Base-by-base conservation (phyloP, 2,888 invertebrate species). In the Brenthis hecate region DNA sequence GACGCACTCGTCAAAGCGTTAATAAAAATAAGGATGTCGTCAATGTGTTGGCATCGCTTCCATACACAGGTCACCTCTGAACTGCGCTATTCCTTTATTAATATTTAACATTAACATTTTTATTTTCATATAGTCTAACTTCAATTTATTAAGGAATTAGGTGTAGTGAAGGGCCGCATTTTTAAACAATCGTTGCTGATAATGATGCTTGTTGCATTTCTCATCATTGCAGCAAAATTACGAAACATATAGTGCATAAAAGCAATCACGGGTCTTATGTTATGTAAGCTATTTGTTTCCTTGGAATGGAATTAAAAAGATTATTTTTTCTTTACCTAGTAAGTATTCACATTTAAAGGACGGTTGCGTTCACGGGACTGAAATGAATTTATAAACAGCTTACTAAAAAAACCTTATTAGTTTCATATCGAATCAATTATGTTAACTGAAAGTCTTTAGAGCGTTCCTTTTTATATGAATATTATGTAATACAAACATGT, bases 1-100 rank as follows among this genome's bases (percentile, higher is more conserved):
- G 91, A 83, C 88, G 91, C 87, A 89, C 91, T 88, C 89, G 80
- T 83, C 83, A 81, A 78, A 84, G 83, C 83, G 85, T 85, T 85
- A 89, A 89, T 91, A 90, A 88, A 92, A 91, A 92, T 90, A 92
- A 91, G 92, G 92, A 92, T 92, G 92, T 88, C 91, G 92, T 92
- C 92, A 92, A 91, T 90, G 84, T 83, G 83, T 91, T 92, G 91
- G 92, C 91, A 89, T 85, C 89, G 83, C 75, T 78, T 71, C 84
- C 67, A 83, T 85, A 78, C 82, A 81, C 83, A 86, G 87, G 87
- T 89, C 89, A 88, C 87, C 88, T 87, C 86, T 78, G 53, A 62
- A 73, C 75, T 79, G 81, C 81, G 80, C 75, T 82, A 81, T 76
- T 81, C 82, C 77, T 28, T 56, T n/a, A 56, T 36, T 53, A 60